These are phyloP conservation scores for Coleophora deauratella DNA, from an alignment of 2,888 invertebrate species.

Conservation along the genomic window DNA sequence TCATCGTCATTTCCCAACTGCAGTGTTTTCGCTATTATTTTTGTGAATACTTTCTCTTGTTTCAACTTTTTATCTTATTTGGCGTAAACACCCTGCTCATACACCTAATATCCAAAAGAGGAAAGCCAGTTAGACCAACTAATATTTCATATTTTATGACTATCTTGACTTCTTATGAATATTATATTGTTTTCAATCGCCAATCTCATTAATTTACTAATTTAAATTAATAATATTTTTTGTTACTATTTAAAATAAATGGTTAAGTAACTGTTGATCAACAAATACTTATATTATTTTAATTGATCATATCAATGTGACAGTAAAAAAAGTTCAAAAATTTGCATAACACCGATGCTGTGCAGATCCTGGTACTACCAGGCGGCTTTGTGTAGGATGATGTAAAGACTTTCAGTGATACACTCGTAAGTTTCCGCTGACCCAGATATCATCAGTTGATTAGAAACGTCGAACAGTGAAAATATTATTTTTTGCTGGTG, in stretches of 20 bases:
- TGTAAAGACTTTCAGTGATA: conserved; percentile 69
- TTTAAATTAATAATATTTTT: too few relatives aligned
- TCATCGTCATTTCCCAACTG: conserved; percentile 47
- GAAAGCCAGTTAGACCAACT: too few relatives aligned
- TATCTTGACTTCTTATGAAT: too few relatives aligned
- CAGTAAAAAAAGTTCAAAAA: conserved; percentile 42
- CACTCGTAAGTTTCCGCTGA: conserved; percentile 67
- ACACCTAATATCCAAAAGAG: conserved; percentile 35
- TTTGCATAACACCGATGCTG: conserved; percentile 39
- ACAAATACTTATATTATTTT: too few relatives aligned
- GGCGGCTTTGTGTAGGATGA: conserved; percentile 48
- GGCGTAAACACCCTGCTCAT: conserved; percentile 28
- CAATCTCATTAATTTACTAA: too few relatives aligned
- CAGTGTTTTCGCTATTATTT: conserved; percentile 48
- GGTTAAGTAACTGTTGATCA: too few relatives aligned
- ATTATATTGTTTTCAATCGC: too few relatives aligned
- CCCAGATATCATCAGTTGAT: conserved; percentile 62
- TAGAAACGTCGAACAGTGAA: conserved; percentile 65
- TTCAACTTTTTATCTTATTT: conserved; percentile 40
- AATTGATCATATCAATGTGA: conserved; percentile 16
- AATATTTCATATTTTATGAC: too few relatives aligned
- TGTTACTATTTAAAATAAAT: too few relatives aligned
- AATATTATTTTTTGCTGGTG: conserved; percentile 65
- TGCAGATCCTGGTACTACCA: conserved; percentile 67
- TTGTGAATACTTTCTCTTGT: conserved; percentile 58